These are phyloP conservation scores for Theristicus caerulescens DNA, from an alignment of 2,113 vertebrate species.

Conservation along the genomic window DNA sequence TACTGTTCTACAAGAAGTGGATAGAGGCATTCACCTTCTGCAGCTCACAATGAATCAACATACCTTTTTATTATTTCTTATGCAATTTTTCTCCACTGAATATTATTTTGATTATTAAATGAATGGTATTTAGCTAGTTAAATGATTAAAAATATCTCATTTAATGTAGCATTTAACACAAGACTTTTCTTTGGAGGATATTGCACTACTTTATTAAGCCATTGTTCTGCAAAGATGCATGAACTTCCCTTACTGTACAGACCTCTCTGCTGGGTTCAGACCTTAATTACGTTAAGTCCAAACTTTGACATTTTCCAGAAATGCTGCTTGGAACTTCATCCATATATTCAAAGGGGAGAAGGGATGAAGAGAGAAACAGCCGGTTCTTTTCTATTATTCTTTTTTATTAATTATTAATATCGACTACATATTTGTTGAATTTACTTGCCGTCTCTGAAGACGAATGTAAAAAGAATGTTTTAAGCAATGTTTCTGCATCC, in stretches of 20 bases:
- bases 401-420: background rate
- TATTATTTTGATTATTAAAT: background rate
- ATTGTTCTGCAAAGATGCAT: background rate
- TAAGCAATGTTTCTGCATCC: background rate
- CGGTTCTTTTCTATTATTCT: background rate
- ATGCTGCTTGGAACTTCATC: background rate
- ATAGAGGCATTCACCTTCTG: background rate
- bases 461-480: background rate
- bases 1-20: background rate
- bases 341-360: background rate
- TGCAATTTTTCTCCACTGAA: background rate
- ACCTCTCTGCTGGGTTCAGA: background rate
- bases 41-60: background rate
- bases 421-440: background rate
- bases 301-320: background rate
- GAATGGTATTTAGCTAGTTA: background rate
- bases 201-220: background rate
- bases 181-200: background rate
- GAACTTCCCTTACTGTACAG: background rate
- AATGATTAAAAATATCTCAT: background rate
- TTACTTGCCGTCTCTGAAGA: background rate
- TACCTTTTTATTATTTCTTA: background rate
- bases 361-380: background rate
- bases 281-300: background rate
- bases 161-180: background rate